phyloP scores from a whole-genome alignment of 2,888 invertebrate genomes.

The Dryocosmus kuriphilus region DNA sequence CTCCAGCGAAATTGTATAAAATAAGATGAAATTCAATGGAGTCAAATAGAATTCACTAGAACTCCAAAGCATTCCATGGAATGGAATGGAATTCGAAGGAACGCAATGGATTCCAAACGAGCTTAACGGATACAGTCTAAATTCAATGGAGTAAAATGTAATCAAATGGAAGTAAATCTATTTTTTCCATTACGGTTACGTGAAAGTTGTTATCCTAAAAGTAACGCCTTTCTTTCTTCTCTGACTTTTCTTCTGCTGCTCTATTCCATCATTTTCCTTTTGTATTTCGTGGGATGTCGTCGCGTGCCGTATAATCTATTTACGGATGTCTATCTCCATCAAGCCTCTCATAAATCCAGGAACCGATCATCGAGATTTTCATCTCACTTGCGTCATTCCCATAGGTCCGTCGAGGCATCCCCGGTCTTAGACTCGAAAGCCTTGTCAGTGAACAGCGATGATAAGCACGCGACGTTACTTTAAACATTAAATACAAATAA shows the following conservation, averaged over 20 bases:
- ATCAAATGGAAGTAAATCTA: neutral
- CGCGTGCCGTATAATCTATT: conserved; percentile 69
- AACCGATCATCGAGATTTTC: conserved; percentile 43
- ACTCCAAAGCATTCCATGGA: too few species aligned
- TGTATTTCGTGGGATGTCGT: conserved; percentile 55
- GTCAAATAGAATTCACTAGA: too few species aligned
- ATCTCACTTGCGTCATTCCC: conserved; percentile 42
- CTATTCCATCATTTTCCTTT: neutral
- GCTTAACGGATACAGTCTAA: too few species aligned
- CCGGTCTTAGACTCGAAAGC: neutral
- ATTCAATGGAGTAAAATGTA: neutral
- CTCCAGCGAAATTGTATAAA: too few species aligned
- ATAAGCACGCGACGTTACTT: conserved; percentile 21
- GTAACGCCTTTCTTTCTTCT: neutral
- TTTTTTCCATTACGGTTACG: too few species aligned
- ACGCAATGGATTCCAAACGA: too few species aligned
- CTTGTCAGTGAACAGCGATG: neutral
- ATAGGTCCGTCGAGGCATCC: conserved; percentile 16
- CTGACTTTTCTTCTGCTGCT: neutral
- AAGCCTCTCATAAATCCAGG: conserved; percentile 40
- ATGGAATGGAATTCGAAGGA: too few species aligned
- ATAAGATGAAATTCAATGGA: too few species aligned
- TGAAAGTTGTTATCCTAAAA: too few species aligned
- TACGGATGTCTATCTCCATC: conserved; percentile 36
- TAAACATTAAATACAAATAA: neutral